A percentile compares a stretch with the other conserved stretches of the same genome.
These are phyloP conservation scores for Drosophila multiciliata DNA, from an alignment of 2,888 invertebrate genomes.

Conservation along the genomic window DNA sequence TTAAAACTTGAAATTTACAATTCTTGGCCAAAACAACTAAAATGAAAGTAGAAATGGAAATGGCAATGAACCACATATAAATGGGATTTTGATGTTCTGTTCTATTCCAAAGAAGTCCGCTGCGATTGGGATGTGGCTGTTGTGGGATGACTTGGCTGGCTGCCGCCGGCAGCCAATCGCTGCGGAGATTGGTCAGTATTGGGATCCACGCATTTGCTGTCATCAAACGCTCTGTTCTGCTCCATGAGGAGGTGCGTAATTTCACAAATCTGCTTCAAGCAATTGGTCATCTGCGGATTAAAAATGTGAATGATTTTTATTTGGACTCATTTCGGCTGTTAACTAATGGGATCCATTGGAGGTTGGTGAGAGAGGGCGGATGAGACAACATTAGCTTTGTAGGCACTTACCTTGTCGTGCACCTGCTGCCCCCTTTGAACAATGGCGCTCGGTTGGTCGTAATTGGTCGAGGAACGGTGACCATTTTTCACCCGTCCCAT, in stretches of 20 bases:
- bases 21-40: conserved; percentile 38
- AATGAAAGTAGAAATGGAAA: background rate
- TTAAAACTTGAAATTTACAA: conserved; percentile 68
- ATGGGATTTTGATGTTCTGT: background rate
- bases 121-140: background rate
- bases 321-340: conserved; percentile 1
- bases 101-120: background rate
- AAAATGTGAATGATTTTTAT: background rate
- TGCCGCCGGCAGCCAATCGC: background rate
- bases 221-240: conserved; percentile 40
- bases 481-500: conserved; percentile 57
- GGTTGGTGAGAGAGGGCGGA: background rate
- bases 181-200: background rate
- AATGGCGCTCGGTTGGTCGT: background rate
- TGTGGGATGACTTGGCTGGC: background rate
- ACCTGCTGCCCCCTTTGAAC: background rate
- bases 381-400: background rate
- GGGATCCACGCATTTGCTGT: background rate
- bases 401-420: conserved; percentile 52
- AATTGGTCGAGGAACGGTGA: background rate
- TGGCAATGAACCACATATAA: conserved; percentile 5
- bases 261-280: conserved; percentile 55
- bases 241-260: conserved; percentile 65
- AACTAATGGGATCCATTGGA: background rate
- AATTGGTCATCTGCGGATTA: conserved; percentile 61